Base-by-base conservation (phyloP, 2,113 vertebrate genomes). In the Pao palembangensis region DNA sequence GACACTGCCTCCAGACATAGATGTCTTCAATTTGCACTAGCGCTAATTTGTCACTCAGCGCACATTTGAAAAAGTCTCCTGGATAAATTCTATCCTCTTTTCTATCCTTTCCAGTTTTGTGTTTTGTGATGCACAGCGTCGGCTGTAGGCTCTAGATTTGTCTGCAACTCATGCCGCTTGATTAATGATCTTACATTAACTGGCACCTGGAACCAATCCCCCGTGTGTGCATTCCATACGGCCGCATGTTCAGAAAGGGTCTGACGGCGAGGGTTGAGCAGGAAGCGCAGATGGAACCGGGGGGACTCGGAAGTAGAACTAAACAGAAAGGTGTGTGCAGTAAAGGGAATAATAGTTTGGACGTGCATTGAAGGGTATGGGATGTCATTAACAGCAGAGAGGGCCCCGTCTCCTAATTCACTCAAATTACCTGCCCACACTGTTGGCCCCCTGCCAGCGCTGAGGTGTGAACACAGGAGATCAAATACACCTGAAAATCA, bases 131-230 rank as follows among this genome's bases (percentile, higher is more conserved):
- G 64, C 34, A 64, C 58, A 38, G 64, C 57, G 67, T 56, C 31
- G 8, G 3, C 19, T 13, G 14, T 13, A 20, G 50, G 11, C 3
- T 50, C 47, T 54, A 44, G 70, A 81, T 71, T 77, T 85, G 79
- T 84, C 72, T 66, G 60, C 81, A 81, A 85, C 82, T 79, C 77
- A 87, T 78, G 74, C 80, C 54, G 71, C 68, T 88, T 92, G 88
- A 91, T 90, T 90, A 90, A 90, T 88, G 86, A 81, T 71, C 85
- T 90, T 83, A 87, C 85, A 88, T 86, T 87, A 85, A 85, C 76
- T 82, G 85, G 78, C 87, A 89, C 85, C 83, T 90, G 86, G 88
- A 88, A 90, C 76, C 71, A 72, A 89, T 88, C 84, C 77, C 69
- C 57, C 54, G 52, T 42, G 52, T 58, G 15, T 58, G 55, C 56